Evolutionary conservation across 2,113 vertebrate species (phyloP).

Genomic region (Bujurquina vittata): DNA sequence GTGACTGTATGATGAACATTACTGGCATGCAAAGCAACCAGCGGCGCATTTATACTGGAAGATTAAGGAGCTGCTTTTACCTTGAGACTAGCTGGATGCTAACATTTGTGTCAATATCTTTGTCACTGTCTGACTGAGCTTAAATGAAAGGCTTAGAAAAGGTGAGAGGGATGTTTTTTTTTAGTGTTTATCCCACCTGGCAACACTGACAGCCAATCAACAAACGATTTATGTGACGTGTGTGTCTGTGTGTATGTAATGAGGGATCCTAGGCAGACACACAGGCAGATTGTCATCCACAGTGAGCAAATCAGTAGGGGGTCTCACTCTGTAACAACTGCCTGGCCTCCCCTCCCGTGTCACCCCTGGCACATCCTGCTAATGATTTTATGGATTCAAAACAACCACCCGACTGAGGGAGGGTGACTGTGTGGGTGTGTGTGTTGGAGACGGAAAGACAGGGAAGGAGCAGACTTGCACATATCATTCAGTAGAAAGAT

Average conservation of each 20-base stretch:
- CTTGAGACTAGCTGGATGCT: background rate
- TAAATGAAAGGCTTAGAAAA: background rate
- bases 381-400: constrained; percentile 58
- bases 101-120: background rate
- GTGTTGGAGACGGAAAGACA: background rate
- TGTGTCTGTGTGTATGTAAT: constrained; percentile 19
- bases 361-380: constrained; percentile 43
- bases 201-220: constrained; percentile 31
- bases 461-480: background rate
- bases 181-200: background rate
- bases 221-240: constrained; percentile 7
- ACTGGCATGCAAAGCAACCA: background rate
- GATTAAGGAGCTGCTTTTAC: no score
- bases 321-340: constrained; percentile 38
- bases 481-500: background rate
- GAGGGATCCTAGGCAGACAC: constrained; percentile 31
- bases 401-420: constrained; percentile 4
- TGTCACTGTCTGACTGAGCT: background rate
- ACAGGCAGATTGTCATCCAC: constrained; percentile 39
- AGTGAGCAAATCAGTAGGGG: constrained; percentile 53
- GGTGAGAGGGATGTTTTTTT: background rate
- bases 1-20: background rate
- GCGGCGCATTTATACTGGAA: no score
- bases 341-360: background rate
- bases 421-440: background rate